Evolutionary conservation across 2,888 invertebrate species (phyloP), one percentile per base, ranked within the genome.

Genomic region (Cataglyphis altisquamis): DNA sequence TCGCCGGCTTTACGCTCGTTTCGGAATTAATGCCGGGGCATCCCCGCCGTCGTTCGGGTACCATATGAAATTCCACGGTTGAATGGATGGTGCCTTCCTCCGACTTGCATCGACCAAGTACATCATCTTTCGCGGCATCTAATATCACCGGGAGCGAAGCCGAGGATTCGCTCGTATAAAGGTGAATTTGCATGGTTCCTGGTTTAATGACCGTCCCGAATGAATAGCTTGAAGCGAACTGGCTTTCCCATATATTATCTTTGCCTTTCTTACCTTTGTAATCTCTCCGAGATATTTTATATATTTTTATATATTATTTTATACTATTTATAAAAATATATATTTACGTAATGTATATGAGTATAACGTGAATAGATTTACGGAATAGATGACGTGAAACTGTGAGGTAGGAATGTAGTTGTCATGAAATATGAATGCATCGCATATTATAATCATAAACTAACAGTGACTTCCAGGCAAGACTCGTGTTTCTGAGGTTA

Each of bases 61-160:
- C 63, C 86, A 91, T 91, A 89, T 90, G 91, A 90, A 90, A 90
- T 90, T 87, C 87, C 88, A 83, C 85, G 82, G 86, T 85, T 86
- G 95, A 94, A 93, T 91, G 90, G 89, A 87, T 90, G 91, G 52
- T 92, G 94, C 92, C 94, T 78, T 64, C 82, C 75, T 21, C 94
- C 21, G 94, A 62, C 48, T 82, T 57, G 60, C 83, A 32, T 29
- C 82, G 83, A 68, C 62, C 29, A 29, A 60, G 68, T 60, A 48
- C 62, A 66, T 52, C 52, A 52, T 57, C 36, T 36, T 68, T 52
- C 41, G 21, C 62, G 18, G 62, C 82, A 52, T 82, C 85, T 78
- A 82, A 86, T 86, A 84, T 84, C 55, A 25, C 55, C 36, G 64
- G 36, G 32, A 21, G 52, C 36, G 55, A 73, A 84, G 25, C 48